Evolutionary conservation across 2,888 invertebrate species (phyloP), one percentile per base, ranked within the genome.

Genomic region (Epirrhoe alternata): DNA sequence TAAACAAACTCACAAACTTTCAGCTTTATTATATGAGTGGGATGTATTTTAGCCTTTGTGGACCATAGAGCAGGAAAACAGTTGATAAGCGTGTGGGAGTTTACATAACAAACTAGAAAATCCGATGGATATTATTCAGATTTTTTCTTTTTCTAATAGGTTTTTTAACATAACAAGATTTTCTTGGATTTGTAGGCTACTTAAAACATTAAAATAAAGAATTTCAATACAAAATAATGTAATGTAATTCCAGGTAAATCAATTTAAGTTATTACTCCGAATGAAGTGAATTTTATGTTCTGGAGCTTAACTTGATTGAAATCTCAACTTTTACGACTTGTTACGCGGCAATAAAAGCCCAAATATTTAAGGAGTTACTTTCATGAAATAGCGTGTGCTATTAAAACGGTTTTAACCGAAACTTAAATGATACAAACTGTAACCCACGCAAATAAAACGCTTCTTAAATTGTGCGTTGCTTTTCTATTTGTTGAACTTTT

Each of bases 271-370:
- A 68, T 64, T 42, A 60, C 67, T 64, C 57, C 42, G 42, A 64
- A 68, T 68, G 57, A 57, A 68, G 61, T 61, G 63, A 60, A 51
- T 64, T 67, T 68, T 64, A 68, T 58, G 68, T 58, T 50, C 63
- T 49, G 35, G 50, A 55, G 61, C 68, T 64, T 57, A 53, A 57
- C 61, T 64, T 68, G 64, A 64, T 68, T 64, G 64, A 68, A 68
- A 68, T 68, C 68, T 64, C 58, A 35, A 64, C 63, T 38, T 68
- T 68, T 68, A 68, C 61, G 61, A 64, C 64, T 64, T 68, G 64
- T 61, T 68, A 58, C 61, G 31, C 45, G 14, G 57, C 60, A 64
- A 64, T 64, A 61, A 57, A 31, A 61, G 64, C 35, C 38, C 42
- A 50, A 64, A 57, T 52, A 58, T 64, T 68, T 60, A 50, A 61